phyloP scores from a whole-genome alignment of 2,113 vertebrate species.

The Seriola rivoliana region DNA sequence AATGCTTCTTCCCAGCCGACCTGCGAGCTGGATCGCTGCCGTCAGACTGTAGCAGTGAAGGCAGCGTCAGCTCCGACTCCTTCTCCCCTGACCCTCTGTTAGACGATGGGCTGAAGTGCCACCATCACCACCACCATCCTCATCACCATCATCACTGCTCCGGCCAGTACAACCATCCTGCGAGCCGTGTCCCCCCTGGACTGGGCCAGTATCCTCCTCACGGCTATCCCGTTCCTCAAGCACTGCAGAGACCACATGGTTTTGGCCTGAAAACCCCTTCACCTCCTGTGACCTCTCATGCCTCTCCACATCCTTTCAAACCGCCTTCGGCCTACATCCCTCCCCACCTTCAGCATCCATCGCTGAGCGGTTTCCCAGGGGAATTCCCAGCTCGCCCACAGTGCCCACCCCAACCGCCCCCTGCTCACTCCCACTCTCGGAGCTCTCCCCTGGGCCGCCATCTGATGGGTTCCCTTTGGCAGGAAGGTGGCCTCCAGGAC shows the following conservation, averaged over 20 bases:
- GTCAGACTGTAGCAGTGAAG: slow-evolving; percentile 94
- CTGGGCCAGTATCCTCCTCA: slow-evolving; percentile 81
- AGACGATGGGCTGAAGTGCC: slow-evolving; percentile 90
- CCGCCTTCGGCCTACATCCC: slow-evolving; percentile 84
- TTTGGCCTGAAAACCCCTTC: slow-evolving; percentile 88
- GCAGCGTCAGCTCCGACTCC: slow-evolving; percentile 90
- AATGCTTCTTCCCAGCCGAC: slow-evolving; percentile 88
- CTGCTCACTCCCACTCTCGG: slow-evolving; percentile 73
- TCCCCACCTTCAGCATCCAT: slow-evolving; percentile 86
- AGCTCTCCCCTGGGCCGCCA: slow-evolving; percentile 81
- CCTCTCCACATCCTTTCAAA: slow-evolving; percentile 81
- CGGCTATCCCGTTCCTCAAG: slow-evolving; percentile 68
- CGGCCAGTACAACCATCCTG: slow-evolving; percentile 64
- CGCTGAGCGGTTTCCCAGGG: slow-evolving; percentile 78
- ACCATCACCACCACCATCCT: slow-evolving; percentile 87
- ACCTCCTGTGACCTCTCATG: slow-evolving; percentile 31
- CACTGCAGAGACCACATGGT: slow-evolving; percentile 82
- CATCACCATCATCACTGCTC: slow-evolving; percentile 83
- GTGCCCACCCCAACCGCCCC: slow-evolving; percentile 71
- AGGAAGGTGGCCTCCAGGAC: slow-evolving; percentile 88
- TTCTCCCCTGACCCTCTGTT: slow-evolving; percentile 91
- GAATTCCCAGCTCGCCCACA: slow-evolving; percentile 82
- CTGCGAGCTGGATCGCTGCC: slow-evolving; percentile 87
- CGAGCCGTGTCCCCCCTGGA: slow-evolving; percentile 82
- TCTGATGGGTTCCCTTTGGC: slow-evolving; percentile 82